Evolutionary conservation across 2,888 invertebrate species (phyloP), one percentile per base, ranked within the genome.

Genomic region (Acanthococcus lagerstroemiae): DNA sequence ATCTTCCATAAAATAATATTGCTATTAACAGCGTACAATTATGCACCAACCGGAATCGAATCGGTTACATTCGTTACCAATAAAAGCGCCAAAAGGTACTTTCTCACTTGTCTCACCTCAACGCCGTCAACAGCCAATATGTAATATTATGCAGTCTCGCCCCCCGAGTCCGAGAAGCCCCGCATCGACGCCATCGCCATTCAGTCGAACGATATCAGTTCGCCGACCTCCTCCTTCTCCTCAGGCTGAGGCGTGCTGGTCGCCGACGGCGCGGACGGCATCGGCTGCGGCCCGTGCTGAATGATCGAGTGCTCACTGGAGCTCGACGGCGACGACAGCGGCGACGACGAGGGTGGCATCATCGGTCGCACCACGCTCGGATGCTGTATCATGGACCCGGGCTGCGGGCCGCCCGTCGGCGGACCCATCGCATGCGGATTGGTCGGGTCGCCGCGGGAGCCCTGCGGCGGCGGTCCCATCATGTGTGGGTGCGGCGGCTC

Each of bases 321-420:
- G 22, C 66, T 66, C n/a, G 66, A 66, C n/a, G 66, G 66, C n/a
- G 66, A 66, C 9, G 66, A 66, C 26, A 66, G 26, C 12, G 66
- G 66, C 48, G 66, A 66, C n/a, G 55, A 56, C 9, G 66, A 66
- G 5, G 65, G 65, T 24, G 66, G 66, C 45, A 55, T 21, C 45
- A 66, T 66, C 1, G 66, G 45, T 22, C 56, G 55, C 6, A 30
- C 22, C n/a, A 58, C 22, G 12, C 24, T 25, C 17, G 55, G 15
- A 27, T 55, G 55, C 15, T 55, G 65, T 21, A 65, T 46, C 1
- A 54, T 21, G 4, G 63, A 52, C 9, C 22, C 44, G 6, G 52
- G 52, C 1, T 9, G 19, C 1, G 21, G 1, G 17, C 21, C 12
- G 22, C 26, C 21, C 19, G 54, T 25, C 17, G 55, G 17, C 1